Percentiles rank a stretch among this genome's conserved stretches.
These are phyloP conservation scores for Thinocorus orbignyianus DNA, from an alignment of 2,113 vertebrate species.

Conservation along the genomic window DNA sequence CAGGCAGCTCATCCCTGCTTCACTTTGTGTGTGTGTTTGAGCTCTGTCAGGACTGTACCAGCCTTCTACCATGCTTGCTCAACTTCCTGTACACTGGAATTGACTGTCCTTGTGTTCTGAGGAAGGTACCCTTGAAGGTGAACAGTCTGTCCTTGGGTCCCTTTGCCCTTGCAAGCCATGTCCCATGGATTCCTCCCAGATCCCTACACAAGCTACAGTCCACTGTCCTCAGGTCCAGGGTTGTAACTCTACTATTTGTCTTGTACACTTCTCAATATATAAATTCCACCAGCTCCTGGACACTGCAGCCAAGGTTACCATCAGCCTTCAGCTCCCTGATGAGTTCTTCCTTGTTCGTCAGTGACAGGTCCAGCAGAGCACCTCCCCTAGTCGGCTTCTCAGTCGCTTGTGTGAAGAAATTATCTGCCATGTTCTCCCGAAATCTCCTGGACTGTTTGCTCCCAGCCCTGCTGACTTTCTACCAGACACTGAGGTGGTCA, in stretches of 20 bases:
- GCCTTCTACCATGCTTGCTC: background rate
- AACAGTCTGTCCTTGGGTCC: background rate
- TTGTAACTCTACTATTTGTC: background rate
- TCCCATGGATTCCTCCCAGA: background rate
- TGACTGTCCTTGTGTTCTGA: background rate
- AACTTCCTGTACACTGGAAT: background rate
- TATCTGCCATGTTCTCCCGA: background rate
- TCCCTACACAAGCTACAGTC: background rate
- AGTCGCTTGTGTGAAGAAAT: background rate
- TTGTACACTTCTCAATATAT: background rate
- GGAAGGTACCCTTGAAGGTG: background rate
- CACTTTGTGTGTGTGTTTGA: background rate
- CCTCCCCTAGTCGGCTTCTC: background rate
- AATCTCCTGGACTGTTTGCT: constrained; percentile 4
- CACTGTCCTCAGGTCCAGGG: background rate
- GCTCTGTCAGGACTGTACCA: background rate
- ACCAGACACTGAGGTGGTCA: background rate
- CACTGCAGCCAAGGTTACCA: background rate
- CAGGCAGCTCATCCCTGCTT: background rate
- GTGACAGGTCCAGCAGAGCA: constrained; percentile 60
- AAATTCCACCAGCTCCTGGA: background rate
- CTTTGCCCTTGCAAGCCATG: background rate
- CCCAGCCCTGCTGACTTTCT: background rate
- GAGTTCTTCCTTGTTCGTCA: constrained; percentile 54
- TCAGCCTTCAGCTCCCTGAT: constrained; percentile 24